Percentiles rank a stretch among this genome's conserved stretches.
These are phyloP conservation scores for Eretmochelys imbricata DNA, from an alignment of 2,113 vertebrate species.

Conservation along the genomic window DNA sequence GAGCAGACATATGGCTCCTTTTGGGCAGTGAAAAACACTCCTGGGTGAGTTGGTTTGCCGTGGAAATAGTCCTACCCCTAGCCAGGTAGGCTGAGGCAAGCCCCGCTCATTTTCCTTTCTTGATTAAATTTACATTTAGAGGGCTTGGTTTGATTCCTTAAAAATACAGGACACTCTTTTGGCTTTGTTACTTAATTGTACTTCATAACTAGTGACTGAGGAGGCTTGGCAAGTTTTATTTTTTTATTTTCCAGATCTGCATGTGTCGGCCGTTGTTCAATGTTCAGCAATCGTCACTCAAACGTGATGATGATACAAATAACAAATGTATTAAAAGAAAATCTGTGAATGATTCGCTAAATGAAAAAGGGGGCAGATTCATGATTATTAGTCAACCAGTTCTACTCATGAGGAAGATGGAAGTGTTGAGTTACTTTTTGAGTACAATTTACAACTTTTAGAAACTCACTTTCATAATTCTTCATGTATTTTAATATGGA, in stretches of 20 bases:
- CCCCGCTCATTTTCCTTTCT: neutral
- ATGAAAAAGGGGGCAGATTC: neutral
- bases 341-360: neutral
- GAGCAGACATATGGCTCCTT: accelerated
- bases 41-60: neutral
- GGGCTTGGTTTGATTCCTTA: neutral
- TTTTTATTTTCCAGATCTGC: neutral
- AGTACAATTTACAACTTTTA: neutral
- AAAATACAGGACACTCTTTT: neutral
- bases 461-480: accelerated
- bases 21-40: accelerated
- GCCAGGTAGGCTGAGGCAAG: neutral
- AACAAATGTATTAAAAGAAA: neutral
- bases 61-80: accelerated
- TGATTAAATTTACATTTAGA: neutral
- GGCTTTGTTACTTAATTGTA: neutral
- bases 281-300: neutral
- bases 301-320: neutral
- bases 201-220: neutral
- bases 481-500: neutral
- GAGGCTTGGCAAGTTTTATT: neutral
- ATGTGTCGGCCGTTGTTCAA: neutral
- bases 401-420: neutral
- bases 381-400: neutral
- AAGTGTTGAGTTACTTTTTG: neutral